phyloP scores from a whole-genome alignment of 2,797 vertebrate species.

The Xerus rutilus region DNA sequence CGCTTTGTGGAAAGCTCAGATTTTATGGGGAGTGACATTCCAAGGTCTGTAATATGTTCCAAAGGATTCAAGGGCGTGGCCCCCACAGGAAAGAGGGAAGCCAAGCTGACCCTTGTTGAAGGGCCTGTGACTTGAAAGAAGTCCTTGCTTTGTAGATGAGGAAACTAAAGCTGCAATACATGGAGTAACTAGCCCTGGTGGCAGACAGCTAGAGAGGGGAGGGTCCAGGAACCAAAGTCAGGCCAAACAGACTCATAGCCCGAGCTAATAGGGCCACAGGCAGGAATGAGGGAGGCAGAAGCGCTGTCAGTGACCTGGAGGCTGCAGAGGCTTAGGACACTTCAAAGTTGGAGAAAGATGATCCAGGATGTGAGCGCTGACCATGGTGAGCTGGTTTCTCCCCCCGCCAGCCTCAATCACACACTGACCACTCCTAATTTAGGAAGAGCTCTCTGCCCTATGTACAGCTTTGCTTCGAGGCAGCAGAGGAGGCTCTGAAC shows the following conservation, averaged over 20 bases:
- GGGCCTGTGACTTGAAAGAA: neutral
- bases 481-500: neutral
- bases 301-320: neutral
- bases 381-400: rapidly evolving
- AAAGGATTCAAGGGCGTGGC: neutral
- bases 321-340: rapidly evolving
- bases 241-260: no score
- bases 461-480: neutral
- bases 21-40: neutral
- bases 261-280: no score
- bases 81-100: neutral
- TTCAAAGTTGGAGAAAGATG: neutral
- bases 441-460: neutral
- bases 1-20: neutral
- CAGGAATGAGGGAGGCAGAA: neutral
- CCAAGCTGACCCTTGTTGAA: neutral
- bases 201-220: no score
- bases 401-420: neutral
- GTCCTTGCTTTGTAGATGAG: neutral
- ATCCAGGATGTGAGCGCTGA: neutral
- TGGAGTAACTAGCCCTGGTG: neutral
- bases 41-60: neutral
- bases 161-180: neutral
- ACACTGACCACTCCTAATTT: no score
- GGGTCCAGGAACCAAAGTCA: neutral